Percentiles rank a stretch among this genome's conserved stretches.
phyloP scores from a whole-genome alignment of 2,888 invertebrate species.

The Lacanobia wlatinum region DNA sequence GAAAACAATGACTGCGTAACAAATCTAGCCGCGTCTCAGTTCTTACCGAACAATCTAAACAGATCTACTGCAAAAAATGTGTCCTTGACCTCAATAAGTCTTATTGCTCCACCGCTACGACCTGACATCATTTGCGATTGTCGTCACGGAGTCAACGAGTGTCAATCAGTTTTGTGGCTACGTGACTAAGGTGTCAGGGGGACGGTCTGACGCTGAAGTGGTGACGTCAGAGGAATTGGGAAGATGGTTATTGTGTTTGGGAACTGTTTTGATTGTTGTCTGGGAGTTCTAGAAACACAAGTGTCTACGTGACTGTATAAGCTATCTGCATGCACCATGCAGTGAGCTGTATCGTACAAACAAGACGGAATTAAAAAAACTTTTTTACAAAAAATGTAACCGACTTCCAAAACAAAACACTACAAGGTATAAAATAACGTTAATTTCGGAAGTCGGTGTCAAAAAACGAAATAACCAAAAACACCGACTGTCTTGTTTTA shows the following conservation, averaged over 20 bases:
- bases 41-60: background rate
- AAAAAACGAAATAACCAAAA: too few relatives aligned
- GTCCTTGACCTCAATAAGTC: constrained; percentile 20
- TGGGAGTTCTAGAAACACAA: background rate
- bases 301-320: background rate
- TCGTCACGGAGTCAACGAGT: constrained; percentile 23
- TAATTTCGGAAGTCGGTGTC: too few relatives aligned
- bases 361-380: too few relatives aligned
- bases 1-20: too few relatives aligned
- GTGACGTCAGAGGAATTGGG: constrained; percentile 18
- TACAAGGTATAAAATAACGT: too few relatives aligned
- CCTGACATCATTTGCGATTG: constrained; percentile 8
- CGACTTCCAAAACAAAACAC: too few relatives aligned
- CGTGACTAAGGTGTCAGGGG: constrained; percentile 24
- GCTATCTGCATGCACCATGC: too few relatives aligned
- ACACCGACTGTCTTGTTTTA: too few relatives aligned
- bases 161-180: constrained; percentile 30
- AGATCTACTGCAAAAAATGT: background rate
- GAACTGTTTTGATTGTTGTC: background rate
- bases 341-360: too few relatives aligned
- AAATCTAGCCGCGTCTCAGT: background rate
- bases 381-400: too few relatives aligned
- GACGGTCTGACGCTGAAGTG: background rate
- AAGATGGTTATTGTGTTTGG: constrained; percentile 6
- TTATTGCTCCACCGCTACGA: background rate